A percentile compares a stretch with the other conserved stretches of the same genome.
phyloP scores from a whole-genome alignment of 1,140 invertebrate species.

The Drosophila kepulauana region DNA sequence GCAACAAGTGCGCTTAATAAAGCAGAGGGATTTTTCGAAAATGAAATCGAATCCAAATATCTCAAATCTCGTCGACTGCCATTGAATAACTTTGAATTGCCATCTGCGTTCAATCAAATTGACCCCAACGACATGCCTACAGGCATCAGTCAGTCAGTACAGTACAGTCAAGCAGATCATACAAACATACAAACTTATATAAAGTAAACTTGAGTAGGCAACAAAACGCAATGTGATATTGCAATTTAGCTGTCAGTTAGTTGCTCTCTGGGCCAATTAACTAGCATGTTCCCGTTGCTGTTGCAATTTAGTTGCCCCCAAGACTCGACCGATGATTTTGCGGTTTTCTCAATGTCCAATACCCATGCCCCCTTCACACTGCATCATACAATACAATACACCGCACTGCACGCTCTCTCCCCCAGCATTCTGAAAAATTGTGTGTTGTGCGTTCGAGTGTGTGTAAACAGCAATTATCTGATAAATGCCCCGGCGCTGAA shows the following conservation, averaged over 20 bases:
- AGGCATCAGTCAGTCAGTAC: constrained; percentile 5
- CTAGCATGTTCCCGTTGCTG: constrained; percentile 62
- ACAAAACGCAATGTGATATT: constrained; percentile 78
- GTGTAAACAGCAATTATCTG: constrained; percentile 81
- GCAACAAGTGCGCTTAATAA: constrained; percentile 70
- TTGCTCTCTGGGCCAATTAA: constrained; percentile 80
- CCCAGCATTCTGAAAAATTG: background rate
- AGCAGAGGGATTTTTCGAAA: constrained; percentile 18
- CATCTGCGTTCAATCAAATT: constrained; percentile 58
- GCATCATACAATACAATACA: background rate
- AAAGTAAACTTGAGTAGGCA: constrained; percentile 56
- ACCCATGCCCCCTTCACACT: background rate
- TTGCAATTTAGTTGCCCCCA: constrained; percentile 74
- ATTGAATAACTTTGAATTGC: constrained; percentile 57
- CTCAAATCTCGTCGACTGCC: constrained; percentile 11
- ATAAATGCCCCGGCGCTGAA: constrained; percentile 78
- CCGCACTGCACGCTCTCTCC: background rate
- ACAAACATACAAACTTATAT: constrained; percentile 2
- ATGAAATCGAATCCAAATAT: constrained; percentile 41
- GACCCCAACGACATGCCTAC: constrained; percentile 31
- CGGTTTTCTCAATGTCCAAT: constrained; percentile 60
- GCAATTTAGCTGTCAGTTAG: constrained; percentile 80
- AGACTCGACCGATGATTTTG: constrained; percentile 75
- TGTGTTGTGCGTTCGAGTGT: constrained; percentile 52
- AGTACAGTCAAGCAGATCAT: constrained; percentile 19